A percentile compares a stretch with the other conserved stretches of the same genome.
Conservation (phyloP, 2,113 vertebrate genomes). For the Suricata suricatta region DNA sequence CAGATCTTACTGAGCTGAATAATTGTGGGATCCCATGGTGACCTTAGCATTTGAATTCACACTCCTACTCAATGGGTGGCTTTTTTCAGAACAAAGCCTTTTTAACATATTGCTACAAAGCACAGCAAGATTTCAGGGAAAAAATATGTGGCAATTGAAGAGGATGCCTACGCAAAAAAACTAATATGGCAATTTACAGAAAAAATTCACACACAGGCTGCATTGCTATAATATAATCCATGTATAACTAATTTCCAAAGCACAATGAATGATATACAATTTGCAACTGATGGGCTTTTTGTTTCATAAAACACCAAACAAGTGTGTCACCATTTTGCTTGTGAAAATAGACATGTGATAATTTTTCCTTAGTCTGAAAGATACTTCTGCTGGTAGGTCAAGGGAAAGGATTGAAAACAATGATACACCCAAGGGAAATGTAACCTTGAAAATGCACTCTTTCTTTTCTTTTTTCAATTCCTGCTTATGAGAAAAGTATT, state of each 20-base stretch:
- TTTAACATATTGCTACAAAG: slow-evolving; percentile 57
- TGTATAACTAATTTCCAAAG: slow-evolving; percentile 25
- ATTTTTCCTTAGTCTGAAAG: slow-evolving; percentile 6
- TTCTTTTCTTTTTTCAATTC: neutral
- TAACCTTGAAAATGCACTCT: neutral
- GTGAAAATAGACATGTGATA: neutral
- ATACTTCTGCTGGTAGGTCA: neutral
- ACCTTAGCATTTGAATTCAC: slow-evolving; percentile 75
- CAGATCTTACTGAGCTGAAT: slow-evolving; percentile 62
- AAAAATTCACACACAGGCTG: neutral
- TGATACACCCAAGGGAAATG: neutral
- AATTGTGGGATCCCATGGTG: slow-evolving; percentile 53
- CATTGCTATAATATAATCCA: neutral
- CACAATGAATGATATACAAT: neutral
- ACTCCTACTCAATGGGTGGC: slow-evolving; percentile 66
- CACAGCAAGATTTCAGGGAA: slow-evolving; percentile 37
- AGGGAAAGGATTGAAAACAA: neutral
- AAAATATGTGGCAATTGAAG: slow-evolving; percentile 19
- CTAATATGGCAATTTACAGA: slow-evolving; percentile 14
- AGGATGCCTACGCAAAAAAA: neutral
- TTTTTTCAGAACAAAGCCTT: slow-evolving; percentile 67
- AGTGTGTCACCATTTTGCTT: neutral
- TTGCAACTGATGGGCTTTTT: slow-evolving; percentile 1
- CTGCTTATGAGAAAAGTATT: slow-evolving; percentile 9
- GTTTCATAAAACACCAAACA: slow-evolving; percentile 23